Percentiles rank a stretch among this genome's conserved stretches.
Evolutionary conservation across 1,140 invertebrate genomes (phyloP).

Genomic region (Camponotus vicinus): DNA sequence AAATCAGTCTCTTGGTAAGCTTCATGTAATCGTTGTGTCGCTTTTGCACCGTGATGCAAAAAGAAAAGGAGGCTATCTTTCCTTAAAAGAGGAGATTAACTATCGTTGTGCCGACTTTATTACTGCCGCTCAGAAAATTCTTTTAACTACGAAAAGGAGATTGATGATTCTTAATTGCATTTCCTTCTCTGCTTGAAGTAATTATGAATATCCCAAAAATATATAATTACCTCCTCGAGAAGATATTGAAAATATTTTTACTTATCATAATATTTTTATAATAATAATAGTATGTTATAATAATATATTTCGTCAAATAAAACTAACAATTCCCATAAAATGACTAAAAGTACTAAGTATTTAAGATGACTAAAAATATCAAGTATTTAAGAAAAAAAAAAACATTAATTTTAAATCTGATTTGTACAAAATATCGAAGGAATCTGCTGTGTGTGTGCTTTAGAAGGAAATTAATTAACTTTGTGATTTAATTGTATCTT

Average conservation of each 20-base stretch:
- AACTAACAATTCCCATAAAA: too few relatives aligned
- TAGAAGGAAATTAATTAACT: not conserved
- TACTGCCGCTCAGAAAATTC: not conserved
- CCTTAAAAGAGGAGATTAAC: conserved; percentile 33
- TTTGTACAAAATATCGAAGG: not conserved
- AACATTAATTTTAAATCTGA: not conserved
- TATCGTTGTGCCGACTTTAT: conserved; percentile 39
- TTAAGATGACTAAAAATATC: not conserved
- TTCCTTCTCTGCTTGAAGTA: not conserved
- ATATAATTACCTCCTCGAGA: not conserved
- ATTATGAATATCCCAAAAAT: conserved; percentile 1
- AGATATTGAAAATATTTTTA: conserved; percentile 37
- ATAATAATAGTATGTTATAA: not conserved
- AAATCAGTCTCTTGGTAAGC: conserved; percentile 32
- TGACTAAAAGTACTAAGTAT: not conserved
- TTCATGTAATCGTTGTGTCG: conserved; percentile 17
- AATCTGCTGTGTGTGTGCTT: not conserved
- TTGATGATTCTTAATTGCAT: conserved; percentile 40
- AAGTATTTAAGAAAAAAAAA: not conserved
- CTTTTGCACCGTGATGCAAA: not conserved
- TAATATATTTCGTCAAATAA: not conserved
- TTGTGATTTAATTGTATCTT: not conserved
- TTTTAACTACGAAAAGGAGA: conserved; percentile 16
- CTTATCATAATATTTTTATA: not conserved
- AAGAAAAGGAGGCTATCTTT: not conserved